Evolutionary conservation across 2,797 vertebrate species (phyloP).

Genomic region (Peromyscus aztecus): DNA sequence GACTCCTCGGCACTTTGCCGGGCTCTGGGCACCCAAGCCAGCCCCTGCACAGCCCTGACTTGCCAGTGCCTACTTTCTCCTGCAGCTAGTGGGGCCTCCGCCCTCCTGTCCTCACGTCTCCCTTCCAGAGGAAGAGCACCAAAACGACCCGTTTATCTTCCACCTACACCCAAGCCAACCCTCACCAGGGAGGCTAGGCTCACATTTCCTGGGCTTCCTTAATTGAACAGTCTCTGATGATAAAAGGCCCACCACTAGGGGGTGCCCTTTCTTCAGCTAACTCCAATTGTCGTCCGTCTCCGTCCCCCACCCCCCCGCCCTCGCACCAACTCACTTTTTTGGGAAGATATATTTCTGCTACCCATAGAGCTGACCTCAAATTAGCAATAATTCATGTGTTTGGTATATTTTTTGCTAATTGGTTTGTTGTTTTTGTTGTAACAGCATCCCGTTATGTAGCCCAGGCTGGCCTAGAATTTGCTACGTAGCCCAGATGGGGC

Average conservation of each 20-base stretch:
- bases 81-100: not conserved
- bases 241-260: constrained; percentile 52
- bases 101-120: not conserved
- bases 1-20: not conserved
- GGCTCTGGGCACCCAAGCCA: not conserved
- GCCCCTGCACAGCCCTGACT: not conserved
- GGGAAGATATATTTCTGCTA: not conserved
- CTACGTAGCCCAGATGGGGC: not conserved
- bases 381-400: constrained; percentile 25
- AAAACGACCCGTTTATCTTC: constrained; percentile 18
- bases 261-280: constrained; percentile 63
- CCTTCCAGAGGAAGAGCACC: constrained; percentile 11
- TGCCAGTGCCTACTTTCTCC: not conserved
- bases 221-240: not conserved
- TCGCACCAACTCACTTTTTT: not conserved
- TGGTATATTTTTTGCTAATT: not conserved
- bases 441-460: not conserved
- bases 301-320: not conserved
- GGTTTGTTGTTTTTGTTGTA: not conserved
- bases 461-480: not conserved
- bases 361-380: not conserved
- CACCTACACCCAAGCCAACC: not conserved
- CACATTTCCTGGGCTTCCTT: not conserved
- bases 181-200: not conserved
- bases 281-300: not conserved